These are phyloP conservation scores for Caenorhabditis briggsae DNA, from an alignment of 1,140 invertebrate genomes.

Conservation along the genomic window DNA sequence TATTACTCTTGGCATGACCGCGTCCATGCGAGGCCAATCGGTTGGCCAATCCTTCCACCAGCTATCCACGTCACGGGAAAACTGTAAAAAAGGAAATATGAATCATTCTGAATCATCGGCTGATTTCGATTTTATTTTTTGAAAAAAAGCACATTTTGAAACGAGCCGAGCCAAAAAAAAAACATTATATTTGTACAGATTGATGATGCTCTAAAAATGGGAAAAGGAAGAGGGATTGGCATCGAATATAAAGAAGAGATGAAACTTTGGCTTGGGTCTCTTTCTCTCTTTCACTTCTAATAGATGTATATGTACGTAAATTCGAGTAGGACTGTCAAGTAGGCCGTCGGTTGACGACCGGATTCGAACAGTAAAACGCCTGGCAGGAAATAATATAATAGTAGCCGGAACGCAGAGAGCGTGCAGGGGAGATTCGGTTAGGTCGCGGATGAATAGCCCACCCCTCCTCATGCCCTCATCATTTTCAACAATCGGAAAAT, in stretches of 20 bases:
- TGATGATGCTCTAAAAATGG: neutral
- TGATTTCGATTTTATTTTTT: slow-evolving; percentile 4
- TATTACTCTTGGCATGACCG: slow-evolving; percentile 75
- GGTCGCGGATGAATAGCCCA: slow-evolving; percentile 38
- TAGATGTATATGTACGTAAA: slow-evolving; percentile 49
- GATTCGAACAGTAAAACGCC: slow-evolving; percentile 54
- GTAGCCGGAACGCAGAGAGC: slow-evolving; percentile 14
- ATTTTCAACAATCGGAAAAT: slow-evolving; percentile 18
- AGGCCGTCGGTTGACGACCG: slow-evolving; percentile 26
- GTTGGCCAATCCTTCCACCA: slow-evolving; percentile 77
- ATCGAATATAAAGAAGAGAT: neutral
- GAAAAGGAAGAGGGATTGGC: neutral
- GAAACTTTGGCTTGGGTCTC: slow-evolving; percentile 16
- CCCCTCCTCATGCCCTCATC: neutral
- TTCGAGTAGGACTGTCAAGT: slow-evolving; percentile 52
- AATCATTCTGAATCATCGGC: slow-evolving; percentile 34
- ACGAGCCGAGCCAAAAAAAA: neutral
- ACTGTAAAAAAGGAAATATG: slow-evolving; percentile 71
- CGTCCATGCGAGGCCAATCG: slow-evolving; percentile 77
- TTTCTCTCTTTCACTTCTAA: slow-evolving; percentile 4
- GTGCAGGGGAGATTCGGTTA: slow-evolving; percentile 47
- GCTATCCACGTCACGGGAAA: slow-evolving; percentile 72
- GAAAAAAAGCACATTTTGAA: neutral
- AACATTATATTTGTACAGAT: slow-evolving; percentile 8
- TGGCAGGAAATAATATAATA: slow-evolving; percentile 17